Conservation (phyloP, 2,113 vertebrate species). For the Coreoperca whiteheadi region DNA sequence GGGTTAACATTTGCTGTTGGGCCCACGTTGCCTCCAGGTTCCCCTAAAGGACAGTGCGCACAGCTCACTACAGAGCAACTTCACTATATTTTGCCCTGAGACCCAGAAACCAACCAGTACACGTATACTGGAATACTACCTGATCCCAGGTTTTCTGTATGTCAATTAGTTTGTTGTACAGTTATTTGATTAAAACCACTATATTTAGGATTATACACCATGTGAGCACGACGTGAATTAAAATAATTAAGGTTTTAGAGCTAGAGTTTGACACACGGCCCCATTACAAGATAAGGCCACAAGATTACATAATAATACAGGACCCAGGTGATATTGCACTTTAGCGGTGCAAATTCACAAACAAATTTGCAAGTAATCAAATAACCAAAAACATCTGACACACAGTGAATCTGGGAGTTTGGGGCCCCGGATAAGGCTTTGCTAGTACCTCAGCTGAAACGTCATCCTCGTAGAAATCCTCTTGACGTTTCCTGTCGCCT, state of each 20-base stretch:
- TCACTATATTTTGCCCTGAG: not conserved
- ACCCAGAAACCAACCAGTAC: not conserved
- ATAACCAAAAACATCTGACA: not conserved
- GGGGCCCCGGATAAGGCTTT: not conserved
- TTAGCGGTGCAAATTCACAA: not conserved
- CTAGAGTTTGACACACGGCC: not conserved
- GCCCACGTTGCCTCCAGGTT: not conserved
- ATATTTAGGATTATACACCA: not conserved
- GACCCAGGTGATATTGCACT: not conserved
- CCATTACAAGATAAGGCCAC: not conserved
- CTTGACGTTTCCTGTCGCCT: not conserved
- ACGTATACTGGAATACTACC: not conserved
- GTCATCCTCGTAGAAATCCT: not conserved
- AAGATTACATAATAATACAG: not conserved
- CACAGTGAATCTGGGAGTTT: not conserved
- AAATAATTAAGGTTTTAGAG: not conserved
- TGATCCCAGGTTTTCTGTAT: not conserved
- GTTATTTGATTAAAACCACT: constrained; percentile 3
- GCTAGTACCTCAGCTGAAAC: not conserved
- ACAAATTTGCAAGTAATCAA: not conserved
- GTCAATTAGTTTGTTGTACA: not conserved
- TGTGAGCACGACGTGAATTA: not conserved
- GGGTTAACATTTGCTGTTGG: not conserved
- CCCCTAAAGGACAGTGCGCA: not conserved
- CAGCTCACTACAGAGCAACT: not conserved